A percentile compares a stretch with the other conserved stretches of the same genome.
Conservation (phyloP, 92 coral and sea anemone species). For the Zoanthus sansibaricus region DNA sequence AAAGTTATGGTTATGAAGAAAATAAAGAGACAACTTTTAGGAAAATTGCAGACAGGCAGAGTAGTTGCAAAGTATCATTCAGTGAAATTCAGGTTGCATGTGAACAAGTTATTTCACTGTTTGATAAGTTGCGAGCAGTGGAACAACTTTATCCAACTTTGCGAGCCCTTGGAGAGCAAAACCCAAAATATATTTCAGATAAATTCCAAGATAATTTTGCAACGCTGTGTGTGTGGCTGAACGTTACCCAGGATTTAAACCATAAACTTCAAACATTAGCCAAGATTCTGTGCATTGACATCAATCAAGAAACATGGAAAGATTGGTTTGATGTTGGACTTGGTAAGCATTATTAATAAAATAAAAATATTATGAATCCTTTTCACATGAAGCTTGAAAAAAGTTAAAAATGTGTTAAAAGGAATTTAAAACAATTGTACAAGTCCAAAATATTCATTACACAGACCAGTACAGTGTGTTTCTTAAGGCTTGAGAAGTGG, state of each 20-base stretch:
- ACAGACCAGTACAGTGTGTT: no score
- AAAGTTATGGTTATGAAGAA: neutral
- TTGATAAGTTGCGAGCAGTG: constrained; percentile 76
- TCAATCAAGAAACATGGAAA: constrained; percentile 72
- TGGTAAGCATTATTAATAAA: constrained; percentile 54
- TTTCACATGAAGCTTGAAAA: no score
- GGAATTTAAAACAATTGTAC: no score
- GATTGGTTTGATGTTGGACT: constrained; percentile 91
- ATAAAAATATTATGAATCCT: no score
- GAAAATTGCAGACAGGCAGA: neutral
- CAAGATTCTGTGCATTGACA: constrained; percentile 85
- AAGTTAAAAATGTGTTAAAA: no score
- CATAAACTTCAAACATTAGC: constrained; percentile 87
- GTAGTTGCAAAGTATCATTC: constrained; percentile 4
- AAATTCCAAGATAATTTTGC: constrained; percentile 78
- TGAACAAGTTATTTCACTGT: constrained; percentile 60
- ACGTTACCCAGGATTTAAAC: constrained; percentile 81
- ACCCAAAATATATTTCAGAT: constrained; percentile 69
- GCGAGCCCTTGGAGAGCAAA: constrained; percentile 78
- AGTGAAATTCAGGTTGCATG: constrained; percentile 69
- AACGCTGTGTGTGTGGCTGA: constrained; percentile 86
- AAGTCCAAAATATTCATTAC: no score
- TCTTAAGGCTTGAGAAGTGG: no score
- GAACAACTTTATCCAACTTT: constrained; percentile 91
- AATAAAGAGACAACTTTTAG: neutral